These are phyloP conservation scores for Panagrolaimus sp. DNA, from an alignment of 1,140 invertebrate genomes.

Conservation along the genomic window DNA sequence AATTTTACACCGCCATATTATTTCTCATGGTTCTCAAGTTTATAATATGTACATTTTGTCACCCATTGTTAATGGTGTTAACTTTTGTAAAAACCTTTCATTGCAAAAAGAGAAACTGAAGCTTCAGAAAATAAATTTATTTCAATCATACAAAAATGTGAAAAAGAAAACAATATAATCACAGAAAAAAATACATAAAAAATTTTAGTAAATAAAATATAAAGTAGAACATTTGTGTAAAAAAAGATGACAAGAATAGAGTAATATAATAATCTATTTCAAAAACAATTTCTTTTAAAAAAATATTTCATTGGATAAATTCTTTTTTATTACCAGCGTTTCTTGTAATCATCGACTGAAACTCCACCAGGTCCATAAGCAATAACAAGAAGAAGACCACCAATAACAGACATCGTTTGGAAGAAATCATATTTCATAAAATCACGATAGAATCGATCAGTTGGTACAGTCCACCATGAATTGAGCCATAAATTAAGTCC, in stretches of 20 bases:
- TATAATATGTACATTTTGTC: no score
- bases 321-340: slow-evolving; percentile 76
- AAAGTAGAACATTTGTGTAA: not conserved
- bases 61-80: no score
- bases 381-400: slow-evolving; percentile 96
- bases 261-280: not conserved
- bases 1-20: no score
- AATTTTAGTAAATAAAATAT: no score
- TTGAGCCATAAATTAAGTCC: slow-evolving; percentile 93
- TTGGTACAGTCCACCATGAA: slow-evolving; percentile 91
- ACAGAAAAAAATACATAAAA: not conserved
- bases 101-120: no score
- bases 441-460: slow-evolving; percentile 87
- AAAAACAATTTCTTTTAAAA: not conserved
- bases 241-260: not conserved
- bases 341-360: slow-evolving; percentile 99
- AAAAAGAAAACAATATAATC: not conserved
- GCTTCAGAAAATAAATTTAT: not conserved
- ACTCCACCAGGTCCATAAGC: slow-evolving; percentile 90
- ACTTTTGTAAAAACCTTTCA: no score
- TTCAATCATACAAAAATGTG: not conserved
- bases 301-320: not conserved
- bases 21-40: no score
- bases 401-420: slow-evolving; percentile 76
- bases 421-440: slow-evolving; percentile 99